Evolutionary conservation across 2,113 vertebrate genomes (phyloP).

Genomic region (Cynoglossus semilaevis): DNA sequence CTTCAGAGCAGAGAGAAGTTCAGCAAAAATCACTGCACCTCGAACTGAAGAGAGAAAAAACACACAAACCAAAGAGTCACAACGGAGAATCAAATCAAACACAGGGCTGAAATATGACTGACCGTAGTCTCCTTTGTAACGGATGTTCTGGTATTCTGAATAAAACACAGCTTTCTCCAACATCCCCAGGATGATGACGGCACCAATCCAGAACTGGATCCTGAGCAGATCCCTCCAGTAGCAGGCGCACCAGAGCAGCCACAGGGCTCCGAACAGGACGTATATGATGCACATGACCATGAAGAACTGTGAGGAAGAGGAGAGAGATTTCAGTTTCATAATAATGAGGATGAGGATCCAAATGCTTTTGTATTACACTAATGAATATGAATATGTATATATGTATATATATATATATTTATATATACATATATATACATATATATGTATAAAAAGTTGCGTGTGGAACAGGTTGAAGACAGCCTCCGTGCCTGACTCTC

Average conservation of each 20-base stretch:
- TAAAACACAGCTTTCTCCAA: constrained; percentile 95
- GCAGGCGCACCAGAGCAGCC: constrained; percentile 91
- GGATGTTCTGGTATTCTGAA: constrained; percentile 92
- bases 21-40: constrained; percentile 89
- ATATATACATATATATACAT: too few species aligned
- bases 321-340: background rate
- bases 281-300: constrained; percentile 97
- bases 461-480: too few species aligned
- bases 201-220: constrained; percentile 96
- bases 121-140: constrained; percentile 90
- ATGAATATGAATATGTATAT: too few species aligned
- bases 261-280: constrained; percentile 88
- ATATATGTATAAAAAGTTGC: too few species aligned
- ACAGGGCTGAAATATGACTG: constrained; percentile 18
- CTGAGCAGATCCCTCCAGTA: constrained; percentile 92
- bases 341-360: too few species aligned
- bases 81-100: background rate
- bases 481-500: constrained; percentile 36
- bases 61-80: background rate
- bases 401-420: too few species aligned
- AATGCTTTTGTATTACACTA: too few species aligned
- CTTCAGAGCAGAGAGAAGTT: constrained; percentile 92
- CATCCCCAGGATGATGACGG: constrained; percentile 93
- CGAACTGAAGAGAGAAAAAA: constrained; percentile 74
- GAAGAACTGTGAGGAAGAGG: constrained; percentile 81